Percentiles rank a stretch among this genome's conserved stretches.
These are phyloP conservation scores for Agapornis canus DNA, from an alignment of 2,797 vertebrate genomes.

Conservation along the genomic window DNA sequence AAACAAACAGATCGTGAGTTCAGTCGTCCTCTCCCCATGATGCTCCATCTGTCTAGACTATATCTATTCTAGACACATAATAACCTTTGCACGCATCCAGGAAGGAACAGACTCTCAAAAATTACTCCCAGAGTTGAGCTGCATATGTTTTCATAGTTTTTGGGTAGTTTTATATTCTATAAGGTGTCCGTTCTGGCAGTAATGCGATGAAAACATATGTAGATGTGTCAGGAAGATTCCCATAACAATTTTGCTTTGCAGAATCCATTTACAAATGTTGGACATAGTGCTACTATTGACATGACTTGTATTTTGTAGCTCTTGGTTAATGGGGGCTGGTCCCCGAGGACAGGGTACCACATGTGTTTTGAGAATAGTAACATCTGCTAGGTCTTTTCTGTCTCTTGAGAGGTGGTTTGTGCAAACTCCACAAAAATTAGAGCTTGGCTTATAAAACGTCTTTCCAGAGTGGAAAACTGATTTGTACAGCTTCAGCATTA, in stretches of 20 bases:
- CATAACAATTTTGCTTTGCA: background rate
- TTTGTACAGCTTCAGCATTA: background rate
- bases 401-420: background rate
- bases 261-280: background rate
- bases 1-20: background rate
- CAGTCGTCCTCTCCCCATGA: background rate
- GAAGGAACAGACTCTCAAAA: constrained; percentile 17
- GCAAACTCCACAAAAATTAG: background rate
- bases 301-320: background rate
- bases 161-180: background rate
- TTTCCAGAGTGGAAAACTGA: background rate
- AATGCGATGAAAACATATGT: background rate
- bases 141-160: background rate
- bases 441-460: background rate
- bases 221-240: background rate
- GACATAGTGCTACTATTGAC: background rate
- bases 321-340: background rate
- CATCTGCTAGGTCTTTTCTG: background rate
- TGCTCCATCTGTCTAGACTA: constrained; percentile 36
- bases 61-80: constrained; percentile 19
- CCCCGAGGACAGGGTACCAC: background rate
- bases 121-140: background rate
- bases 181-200: constrained; percentile 32
- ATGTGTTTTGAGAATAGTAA: background rate
- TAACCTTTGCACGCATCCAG: constrained; percentile 9